These are phyloP conservation scores for Odontocolon sp. DNA, from an alignment of 2,888 invertebrate species.

Conservation along the genomic window DNA sequence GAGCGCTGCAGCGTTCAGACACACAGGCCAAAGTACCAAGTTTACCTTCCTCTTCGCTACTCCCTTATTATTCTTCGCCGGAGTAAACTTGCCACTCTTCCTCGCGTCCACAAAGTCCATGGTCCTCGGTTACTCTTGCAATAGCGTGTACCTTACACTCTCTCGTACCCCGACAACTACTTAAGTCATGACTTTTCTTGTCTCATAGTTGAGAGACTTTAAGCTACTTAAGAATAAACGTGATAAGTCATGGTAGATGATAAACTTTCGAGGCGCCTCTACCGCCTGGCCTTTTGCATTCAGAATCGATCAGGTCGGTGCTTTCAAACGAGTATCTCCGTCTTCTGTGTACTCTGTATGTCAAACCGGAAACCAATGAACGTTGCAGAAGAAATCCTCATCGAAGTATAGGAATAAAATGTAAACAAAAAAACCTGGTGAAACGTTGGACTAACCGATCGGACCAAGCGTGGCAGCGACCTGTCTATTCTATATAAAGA, in stretches of 20 bases:
- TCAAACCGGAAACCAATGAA: slow-evolving; percentile 41
- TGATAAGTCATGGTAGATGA: slow-evolving; percentile 54
- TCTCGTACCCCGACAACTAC: slow-evolving; percentile 45
- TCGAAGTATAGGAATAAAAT: slow-evolving; percentile 37
- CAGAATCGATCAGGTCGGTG: slow-evolving; percentile 51
- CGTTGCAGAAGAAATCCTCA: slow-evolving; percentile 35
- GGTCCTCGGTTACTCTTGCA: slow-evolving; percentile 15
- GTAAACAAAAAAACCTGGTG: slow-evolving; percentile 34
- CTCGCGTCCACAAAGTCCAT: slow-evolving; percentile 33
- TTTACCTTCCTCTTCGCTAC: slow-evolving; percentile 56
- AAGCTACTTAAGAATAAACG: slow-evolving; percentile 58
- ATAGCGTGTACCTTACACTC: slow-evolving; percentile 25
- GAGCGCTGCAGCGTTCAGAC: not conserved
- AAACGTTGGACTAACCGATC: slow-evolving; percentile 44
- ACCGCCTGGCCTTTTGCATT: slow-evolving; percentile 32
- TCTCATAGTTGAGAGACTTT: slow-evolving; percentile 57
- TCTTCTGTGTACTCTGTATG: not conserved
- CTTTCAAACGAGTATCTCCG: not conserved
- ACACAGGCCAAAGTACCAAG: slow-evolving; percentile 58
- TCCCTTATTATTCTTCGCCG: slow-evolving; percentile 61
- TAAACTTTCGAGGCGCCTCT: slow-evolving; percentile 49
- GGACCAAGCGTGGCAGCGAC: slow-evolving; percentile 4
- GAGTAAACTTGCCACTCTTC: slow-evolving; percentile 63
- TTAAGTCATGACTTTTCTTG: slow-evolving; percentile 58
- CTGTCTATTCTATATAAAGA: slow-evolving; percentile 64